A percentile compares a stretch with the other conserved stretches of the same genome.
These are phyloP conservation scores for Battus philenor DNA, from an alignment of 1,140 invertebrate genomes.

Conservation along the genomic window DNA sequence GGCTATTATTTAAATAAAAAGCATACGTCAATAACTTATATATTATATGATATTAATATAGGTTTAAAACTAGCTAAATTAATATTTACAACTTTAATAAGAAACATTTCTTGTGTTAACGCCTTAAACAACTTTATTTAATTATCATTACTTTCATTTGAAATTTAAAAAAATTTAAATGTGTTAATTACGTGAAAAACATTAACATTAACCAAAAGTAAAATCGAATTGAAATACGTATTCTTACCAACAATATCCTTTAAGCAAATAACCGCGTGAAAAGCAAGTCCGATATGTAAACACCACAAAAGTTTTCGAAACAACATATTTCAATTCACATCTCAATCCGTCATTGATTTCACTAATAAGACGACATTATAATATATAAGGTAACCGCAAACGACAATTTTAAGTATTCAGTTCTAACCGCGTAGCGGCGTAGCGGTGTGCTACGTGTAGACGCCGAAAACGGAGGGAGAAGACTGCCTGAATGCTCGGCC, in stretches of 20 bases:
- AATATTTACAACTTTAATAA: too few species aligned
- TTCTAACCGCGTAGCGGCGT: constrained; percentile 44
- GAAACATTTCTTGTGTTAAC: too few species aligned
- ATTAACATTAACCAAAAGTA: constrained; percentile 6
- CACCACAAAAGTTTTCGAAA: constrained; percentile 68
- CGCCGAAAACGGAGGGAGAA: constrained; percentile 39
- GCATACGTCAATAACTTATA: too few species aligned
- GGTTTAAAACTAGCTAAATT: too few species aligned
- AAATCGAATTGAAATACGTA: too few species aligned
- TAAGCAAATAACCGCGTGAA: constrained; percentile 71
- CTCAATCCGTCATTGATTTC: constrained; percentile 29
- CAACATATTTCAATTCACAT: constrained; percentile 70
- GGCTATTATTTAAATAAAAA: too few species aligned
- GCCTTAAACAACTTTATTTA: too few species aligned
- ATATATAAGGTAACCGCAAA: too few species aligned
- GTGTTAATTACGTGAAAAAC: constrained; percentile 1
- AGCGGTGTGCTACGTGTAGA: constrained; percentile 46
- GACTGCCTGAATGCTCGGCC: constrained; percentile 27
- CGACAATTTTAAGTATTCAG: neutral
- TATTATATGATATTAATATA: too few species aligned
- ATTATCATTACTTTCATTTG: too few species aligned
- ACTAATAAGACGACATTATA: too few species aligned
- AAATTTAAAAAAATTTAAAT: too few species aligned
- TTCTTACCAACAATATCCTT: constrained; percentile 66
- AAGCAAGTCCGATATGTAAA: constrained; percentile 72